Conservation (phyloP, 64 coral and sea anemone species). For the Stylophora pistillata region DNA sequence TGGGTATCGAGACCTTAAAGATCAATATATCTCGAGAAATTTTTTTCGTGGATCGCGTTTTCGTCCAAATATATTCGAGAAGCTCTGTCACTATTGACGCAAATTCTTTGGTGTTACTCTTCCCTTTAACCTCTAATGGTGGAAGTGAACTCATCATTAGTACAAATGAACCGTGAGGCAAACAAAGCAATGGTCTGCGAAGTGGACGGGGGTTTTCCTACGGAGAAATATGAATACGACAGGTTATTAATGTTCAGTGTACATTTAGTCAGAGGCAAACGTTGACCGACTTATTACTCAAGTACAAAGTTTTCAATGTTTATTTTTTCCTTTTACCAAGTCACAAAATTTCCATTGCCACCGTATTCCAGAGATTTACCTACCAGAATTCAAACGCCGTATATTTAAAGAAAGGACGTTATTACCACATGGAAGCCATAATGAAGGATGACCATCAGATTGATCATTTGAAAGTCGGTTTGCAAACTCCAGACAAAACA, state of each 20-base stretch:
- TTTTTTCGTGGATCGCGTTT: too few relatives aligned
- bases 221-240: background rate
- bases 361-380: background rate
- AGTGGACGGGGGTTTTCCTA: background rate
- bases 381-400: slow-evolving; percentile 14
- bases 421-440: slow-evolving; percentile 51
- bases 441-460: slow-evolving; percentile 50
- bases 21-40: too few relatives aligned
- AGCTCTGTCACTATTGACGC: too few relatives aligned
- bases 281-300: too few relatives aligned
- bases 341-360: background rate
- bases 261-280: too few relatives aligned
- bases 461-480: slow-evolving; percentile 28
- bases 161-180: background rate
- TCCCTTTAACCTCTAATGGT: background rate
- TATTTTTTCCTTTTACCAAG: too few relatives aligned
- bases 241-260: background rate
- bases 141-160: background rate
- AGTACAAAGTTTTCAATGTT: too few relatives aligned
- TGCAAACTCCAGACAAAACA: slow-evolving; percentile 25
- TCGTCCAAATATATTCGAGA: too few relatives aligned
- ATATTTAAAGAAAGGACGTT: slow-evolving; percentile 23
- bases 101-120: too few relatives aligned
- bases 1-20: too few relatives aligned
- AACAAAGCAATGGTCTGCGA: background rate